Base-by-base conservation (phyloP, 2,888 invertebrate species). In the Liopterus haemorrhoidalis region DNA sequence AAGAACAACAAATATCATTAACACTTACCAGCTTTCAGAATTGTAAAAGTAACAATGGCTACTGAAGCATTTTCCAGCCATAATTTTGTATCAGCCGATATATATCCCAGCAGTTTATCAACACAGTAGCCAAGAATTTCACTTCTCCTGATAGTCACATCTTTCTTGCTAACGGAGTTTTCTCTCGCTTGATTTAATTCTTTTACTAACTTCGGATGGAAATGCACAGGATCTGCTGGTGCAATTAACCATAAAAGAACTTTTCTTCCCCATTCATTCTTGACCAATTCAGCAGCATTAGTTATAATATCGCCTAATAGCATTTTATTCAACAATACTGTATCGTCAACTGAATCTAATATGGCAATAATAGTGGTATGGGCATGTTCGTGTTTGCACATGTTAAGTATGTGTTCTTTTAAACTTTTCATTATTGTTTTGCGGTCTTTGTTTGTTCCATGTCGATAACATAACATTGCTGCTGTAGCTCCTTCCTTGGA, bases 261-360 rank as follows among this genome's bases (percentile, higher is more conserved):
- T 70, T 85, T 85, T 50, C 85, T 79, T 0, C 94, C 95, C 76
- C 85, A 82, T 62, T 87, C 85, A 61, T 84, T 81, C 25, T 72
- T 70, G 1, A 82, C 81, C 20, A 95, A 71, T 3, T 82, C 82
- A 50, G 77, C 72, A 14, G 87, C 60, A 48, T 81, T 76, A 21
- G 70, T 74, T 21, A 83, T 67, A 49, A 94, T 69, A 49, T 85
- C 83, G 51, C 81, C 71, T 8, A 87, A 70, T 28, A 89, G 74
- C 1, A 83, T 79, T 66, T 95, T 95, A 59, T 85, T 85, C 14
- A 94, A 75, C 0, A 95, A 73, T 41, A 89, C 87, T 0, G 95
- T 96, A 62, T 97, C 96, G 63, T 97, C 96, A 1, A 93, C 82
- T 0, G 80, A 74, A 64, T 96, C 95, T 53, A 95, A 80, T 51